These are phyloP conservation scores for Chorisops tibialis DNA, from an alignment of 2,888 invertebrate genomes.

Conservation along the genomic window DNA sequence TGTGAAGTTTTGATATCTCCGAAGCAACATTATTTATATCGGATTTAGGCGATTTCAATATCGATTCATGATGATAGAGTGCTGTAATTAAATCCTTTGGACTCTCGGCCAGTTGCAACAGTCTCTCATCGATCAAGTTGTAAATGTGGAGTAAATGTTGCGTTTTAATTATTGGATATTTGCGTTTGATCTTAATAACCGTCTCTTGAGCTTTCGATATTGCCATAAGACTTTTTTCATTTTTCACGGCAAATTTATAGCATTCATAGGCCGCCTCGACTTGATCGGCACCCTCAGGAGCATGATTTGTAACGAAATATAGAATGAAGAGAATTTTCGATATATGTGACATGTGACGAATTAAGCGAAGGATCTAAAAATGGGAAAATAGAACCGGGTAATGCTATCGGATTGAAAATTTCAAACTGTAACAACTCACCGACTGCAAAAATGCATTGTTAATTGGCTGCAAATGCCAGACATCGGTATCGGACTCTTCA, in stretches of 20 bases:
- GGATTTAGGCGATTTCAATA: conserved; percentile 45
- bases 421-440: conserved; percentile 35
- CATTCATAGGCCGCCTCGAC: conserved; percentile 51
- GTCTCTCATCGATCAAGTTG: conserved; percentile 46
- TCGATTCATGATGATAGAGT: conserved; percentile 47
- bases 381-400: neutral
- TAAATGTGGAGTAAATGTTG: conserved; percentile 49
- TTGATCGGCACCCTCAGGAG: conserved; percentile 50
- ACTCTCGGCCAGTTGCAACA: conserved; percentile 46
- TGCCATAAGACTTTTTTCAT: conserved; percentile 38
- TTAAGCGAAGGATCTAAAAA: conserved; percentile 45
- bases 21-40: conserved; percentile 48
- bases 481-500: conserved; percentile 39
- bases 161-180: conserved; percentile 50
- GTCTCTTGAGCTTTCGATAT: conserved; percentile 39
- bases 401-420: neutral
- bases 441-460: conserved; percentile 52
- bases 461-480: conserved; percentile 49
- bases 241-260: conserved; percentile 45
- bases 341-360: conserved; percentile 43
- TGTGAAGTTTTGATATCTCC: conserved; percentile 46
- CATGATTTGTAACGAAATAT: conserved; percentile 49
- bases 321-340: conserved; percentile 47
- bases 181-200: conserved; percentile 47
- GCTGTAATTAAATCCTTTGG: conserved; percentile 46